phyloP scores from a whole-genome alignment of 30 jellyfish, hydroid and myxozoan genomes.

The Hydractinia echinata region DNA sequence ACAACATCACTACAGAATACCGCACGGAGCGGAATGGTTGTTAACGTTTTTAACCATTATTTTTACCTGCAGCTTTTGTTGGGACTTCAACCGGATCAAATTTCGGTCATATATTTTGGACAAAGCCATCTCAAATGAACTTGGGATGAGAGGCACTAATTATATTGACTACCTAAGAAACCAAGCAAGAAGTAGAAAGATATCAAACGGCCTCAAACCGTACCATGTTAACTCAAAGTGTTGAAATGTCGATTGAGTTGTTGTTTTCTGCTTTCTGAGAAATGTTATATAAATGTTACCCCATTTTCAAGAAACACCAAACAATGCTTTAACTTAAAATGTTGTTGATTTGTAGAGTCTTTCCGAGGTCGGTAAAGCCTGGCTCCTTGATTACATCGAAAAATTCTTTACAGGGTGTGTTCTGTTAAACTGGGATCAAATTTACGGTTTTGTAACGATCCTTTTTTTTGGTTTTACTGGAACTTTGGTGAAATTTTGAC shows the following conservation, averaged over 20 bases:
- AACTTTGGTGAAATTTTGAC: no score
- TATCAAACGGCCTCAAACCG: neutral
- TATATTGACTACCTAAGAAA: conserved; percentile 29
- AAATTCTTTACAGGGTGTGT: no score
- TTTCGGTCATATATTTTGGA: conserved; percentile 25
- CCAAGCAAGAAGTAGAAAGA: conserved; percentile 22
- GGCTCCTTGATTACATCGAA: no score
- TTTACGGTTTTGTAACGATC: no score
- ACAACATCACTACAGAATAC: conserved; percentile 8
- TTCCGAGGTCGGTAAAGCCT: no score
- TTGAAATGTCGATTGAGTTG: neutral
- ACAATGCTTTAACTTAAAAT: no score
- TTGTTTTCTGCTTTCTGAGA: no score
- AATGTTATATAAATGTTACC: no score
- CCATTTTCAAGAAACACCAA: no score
- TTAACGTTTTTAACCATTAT: neutral
- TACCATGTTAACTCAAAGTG: conserved; percentile 3
- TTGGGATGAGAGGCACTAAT: neutral
- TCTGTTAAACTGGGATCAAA: no score
- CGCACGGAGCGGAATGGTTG: conserved; percentile 34
- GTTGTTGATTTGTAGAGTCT: no score
- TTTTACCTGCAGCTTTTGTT: conserved; percentile 22
- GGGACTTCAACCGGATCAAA: conserved; percentile 35
- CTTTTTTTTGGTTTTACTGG: no score
- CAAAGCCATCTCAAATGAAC: conserved; percentile 8